These are phyloP conservation scores for Coturnix japonica DNA, from an alignment of 2,113 vertebrate species.

Conservation along the genomic window DNA sequence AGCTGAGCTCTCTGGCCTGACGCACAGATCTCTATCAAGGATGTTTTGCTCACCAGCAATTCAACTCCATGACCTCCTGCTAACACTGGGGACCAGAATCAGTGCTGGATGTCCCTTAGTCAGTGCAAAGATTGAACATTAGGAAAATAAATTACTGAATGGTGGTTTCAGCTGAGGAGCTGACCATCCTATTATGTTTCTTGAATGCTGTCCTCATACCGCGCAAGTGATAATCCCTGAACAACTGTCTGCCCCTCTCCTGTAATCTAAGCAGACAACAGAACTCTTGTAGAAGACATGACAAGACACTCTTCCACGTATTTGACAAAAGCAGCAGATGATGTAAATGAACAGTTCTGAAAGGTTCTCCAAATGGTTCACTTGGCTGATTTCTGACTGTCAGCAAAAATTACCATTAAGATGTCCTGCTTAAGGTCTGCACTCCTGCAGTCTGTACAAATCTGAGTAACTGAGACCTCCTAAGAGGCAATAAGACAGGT, in stretches of 20 bases:
- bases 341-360: slow-evolving; percentile 37
- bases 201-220: background rate
- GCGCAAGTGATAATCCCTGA: background rate
- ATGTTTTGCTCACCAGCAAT: background rate
- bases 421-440: background rate
- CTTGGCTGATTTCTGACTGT: slow-evolving; percentile 39
- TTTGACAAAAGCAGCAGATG: slow-evolving; percentile 20
- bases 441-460: background rate
- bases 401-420: slow-evolving; percentile 37
- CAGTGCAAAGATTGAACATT: background rate
- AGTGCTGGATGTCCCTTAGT: background rate
- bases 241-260: background rate
- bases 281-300: background rate
- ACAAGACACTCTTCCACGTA: background rate
- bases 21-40: background rate
- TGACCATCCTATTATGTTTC: background rate
- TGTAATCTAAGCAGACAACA: slow-evolving; percentile 14
- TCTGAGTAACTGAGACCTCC: fast-evolving
- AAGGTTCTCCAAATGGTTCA: slow-evolving; percentile 42
- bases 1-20: background rate
- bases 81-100: background rate
- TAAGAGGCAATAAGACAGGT: background rate
- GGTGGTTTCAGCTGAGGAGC: background rate
- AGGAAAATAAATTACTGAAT: background rate
- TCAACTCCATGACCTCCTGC: background rate